phyloP scores from a whole-genome alignment of 2,888 invertebrate species.

The Ectobius pallidus region DNA sequence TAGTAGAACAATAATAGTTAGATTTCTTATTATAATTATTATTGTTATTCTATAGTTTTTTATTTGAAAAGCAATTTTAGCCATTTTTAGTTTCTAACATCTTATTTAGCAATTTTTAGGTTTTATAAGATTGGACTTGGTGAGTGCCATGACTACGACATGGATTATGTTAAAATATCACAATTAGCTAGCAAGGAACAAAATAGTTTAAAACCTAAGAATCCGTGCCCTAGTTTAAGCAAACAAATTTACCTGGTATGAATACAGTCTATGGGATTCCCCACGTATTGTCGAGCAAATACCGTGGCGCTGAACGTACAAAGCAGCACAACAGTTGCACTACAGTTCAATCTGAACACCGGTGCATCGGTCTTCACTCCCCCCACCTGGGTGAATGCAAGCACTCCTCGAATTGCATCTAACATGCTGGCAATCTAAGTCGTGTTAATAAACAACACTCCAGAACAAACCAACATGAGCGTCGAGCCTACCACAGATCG shows the following conservation, averaged over 20 bases:
- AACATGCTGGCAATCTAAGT: not conserved
- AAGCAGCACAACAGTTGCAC: slow-evolving; percentile 86
- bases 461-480: not conserved
- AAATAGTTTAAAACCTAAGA: too few relatives aligned
- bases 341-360: slow-evolving; percentile 88
- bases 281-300: slow-evolving; percentile 91
- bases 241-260: slow-evolving; percentile 77
- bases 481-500: not conserved
- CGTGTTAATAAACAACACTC: not conserved
- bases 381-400: slow-evolving; percentile 62
- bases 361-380: slow-evolving; percentile 90
- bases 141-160: too few relatives aligned
- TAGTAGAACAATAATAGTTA: too few relatives aligned
- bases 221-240: too few relatives aligned
- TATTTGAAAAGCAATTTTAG: too few relatives aligned
- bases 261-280: slow-evolving; percentile 93
- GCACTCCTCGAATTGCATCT: not conserved
- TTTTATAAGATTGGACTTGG: too few relatives aligned
- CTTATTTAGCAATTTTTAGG: too few relatives aligned
- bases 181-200: too few relatives aligned
- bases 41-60: too few relatives aligned
- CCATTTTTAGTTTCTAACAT: too few relatives aligned
- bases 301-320: slow-evolving; percentile 90
- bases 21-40: too few relatives aligned
- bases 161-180: too few relatives aligned